Evolutionary conservation across 1,140 invertebrate species (phyloP), one percentile per base, ranked within the genome.

Genomic region (Zaprionus tsacasi): DNA sequence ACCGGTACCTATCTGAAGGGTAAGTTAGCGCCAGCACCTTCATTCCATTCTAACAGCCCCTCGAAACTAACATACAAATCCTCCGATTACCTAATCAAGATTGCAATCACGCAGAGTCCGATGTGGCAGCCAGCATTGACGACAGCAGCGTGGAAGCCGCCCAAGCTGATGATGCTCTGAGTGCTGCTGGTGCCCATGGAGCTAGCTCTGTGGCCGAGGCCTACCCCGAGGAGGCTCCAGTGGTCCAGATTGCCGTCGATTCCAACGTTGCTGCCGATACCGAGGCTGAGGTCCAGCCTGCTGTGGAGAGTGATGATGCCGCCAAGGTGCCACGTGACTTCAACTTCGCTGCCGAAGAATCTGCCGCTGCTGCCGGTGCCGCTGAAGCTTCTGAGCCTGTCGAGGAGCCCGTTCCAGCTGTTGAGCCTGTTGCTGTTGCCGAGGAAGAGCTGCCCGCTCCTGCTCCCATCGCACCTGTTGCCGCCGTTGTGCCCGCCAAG

Each of bases 71-170:
- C 50, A 27, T 43, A 13, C 7, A 57, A 59, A 35, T 60, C 12
- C 11, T 48, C 15, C 33, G 17, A 15, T 68, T 71, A n/a, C 57
- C 71, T 90, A 87, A 76, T 74, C 81, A 93, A 91, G 80, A 87
- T 92, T 92, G 88, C 87, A 78, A 86, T 82, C 91, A 92, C 70
- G 76, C 83, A 79, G 88, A 89, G 65, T 92, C 91, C 72, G 85
- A 83, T 50, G 78, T 73, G 36, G 76, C 80, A 15, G 40, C 70
- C 36, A 66, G 25, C 40, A 65, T 25, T 33, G 73, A 72, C 55
- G 85, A 74, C 40, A 50, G 63, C 35, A 79, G 76, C 48, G 71
- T 75, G 13, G 90, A 85, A 54, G 57, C 54, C 38, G 77, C 76
- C 56, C 79, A 75, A 36, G 67, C 43, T n/a, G 90, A 91, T 13